Conservation (phyloP, 2,113 vertebrate genomes). For the Smithornis capensis region DNA sequence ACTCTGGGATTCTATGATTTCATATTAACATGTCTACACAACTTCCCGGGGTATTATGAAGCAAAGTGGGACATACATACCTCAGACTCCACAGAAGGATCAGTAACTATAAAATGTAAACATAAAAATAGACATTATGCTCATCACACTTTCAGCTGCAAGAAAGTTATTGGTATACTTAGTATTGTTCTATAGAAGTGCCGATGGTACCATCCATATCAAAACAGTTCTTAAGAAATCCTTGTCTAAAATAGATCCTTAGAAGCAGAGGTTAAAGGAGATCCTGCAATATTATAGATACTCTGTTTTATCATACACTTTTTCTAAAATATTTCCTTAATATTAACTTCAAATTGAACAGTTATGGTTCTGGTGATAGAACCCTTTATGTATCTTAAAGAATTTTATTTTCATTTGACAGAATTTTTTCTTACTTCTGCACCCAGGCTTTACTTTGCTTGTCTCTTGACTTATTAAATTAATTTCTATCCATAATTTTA, state of each 20-base stretch:
- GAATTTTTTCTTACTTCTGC: neutral
- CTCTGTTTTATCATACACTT: neutral
- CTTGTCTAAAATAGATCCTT: neutral
- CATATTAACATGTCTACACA: neutral
- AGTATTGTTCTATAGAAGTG: neutral
- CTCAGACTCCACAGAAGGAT: neutral
- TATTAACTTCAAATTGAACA: neutral
- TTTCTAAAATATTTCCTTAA: neutral
- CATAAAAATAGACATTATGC: neutral
- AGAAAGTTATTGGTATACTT: neutral
- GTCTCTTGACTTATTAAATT: neutral
- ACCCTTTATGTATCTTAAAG: neutral
- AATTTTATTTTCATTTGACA: neutral
- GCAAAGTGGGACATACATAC: neutral
- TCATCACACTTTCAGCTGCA: neutral
- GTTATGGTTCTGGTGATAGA: neutral
- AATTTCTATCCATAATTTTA: neutral
- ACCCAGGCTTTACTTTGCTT: neutral
- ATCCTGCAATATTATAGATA: neutral
- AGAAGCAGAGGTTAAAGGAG: neutral
- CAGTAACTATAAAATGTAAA: neutral
- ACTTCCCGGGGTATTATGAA: neutral
- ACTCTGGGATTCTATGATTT: neutral
- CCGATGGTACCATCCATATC: neutral
- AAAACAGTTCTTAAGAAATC: neutral